These are phyloP conservation scores for Craniophora ligustri DNA, from an alignment of 2,888 invertebrate genomes.

Conservation along the genomic window DNA sequence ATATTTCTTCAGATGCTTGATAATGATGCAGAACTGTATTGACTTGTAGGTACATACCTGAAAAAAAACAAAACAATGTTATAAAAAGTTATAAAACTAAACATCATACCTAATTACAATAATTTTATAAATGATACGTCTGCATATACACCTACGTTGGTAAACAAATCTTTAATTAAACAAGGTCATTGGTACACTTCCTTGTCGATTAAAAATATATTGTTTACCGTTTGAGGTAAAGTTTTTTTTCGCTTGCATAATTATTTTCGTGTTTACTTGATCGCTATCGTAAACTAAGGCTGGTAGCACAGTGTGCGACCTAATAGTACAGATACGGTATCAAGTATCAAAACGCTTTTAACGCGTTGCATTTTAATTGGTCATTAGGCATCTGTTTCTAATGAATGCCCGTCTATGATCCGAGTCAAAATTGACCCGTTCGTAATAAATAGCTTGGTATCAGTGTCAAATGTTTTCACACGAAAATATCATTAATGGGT, in stretches of 20 bases:
- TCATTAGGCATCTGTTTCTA: constrained; percentile 78
- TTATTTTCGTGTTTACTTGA: background rate
- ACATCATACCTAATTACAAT: background rate
- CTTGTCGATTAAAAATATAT: background rate
- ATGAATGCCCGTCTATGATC: constrained; percentile 72
- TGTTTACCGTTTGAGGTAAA: background rate
- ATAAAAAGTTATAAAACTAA: background rate
- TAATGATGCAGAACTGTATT: background rate
- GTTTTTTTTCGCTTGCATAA: background rate
- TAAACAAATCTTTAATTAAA: background rate
- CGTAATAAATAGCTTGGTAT: constrained; percentile 47
- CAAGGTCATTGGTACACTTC: background rate
- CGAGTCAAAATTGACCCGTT: constrained; percentile 52
- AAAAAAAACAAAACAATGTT: constrained; percentile 48
- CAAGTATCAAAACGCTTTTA: constrained; percentile 28
- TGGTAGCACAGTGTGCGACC: constrained; percentile 5
- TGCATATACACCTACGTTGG: background rate
- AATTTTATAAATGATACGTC: constrained; percentile 6
- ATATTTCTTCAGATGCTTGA: background rate
- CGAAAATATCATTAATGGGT: constrained; percentile 44
- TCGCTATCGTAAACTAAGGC: background rate
- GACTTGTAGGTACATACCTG: constrained; percentile 55
- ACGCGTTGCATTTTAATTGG: constrained; percentile 64
- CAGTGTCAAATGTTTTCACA: constrained; percentile 58
- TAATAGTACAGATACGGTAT: constrained; percentile 48